Evolutionary conservation across 2,888 invertebrate genomes (phyloP).

Genomic region (Podotricha telesiphe): DNA sequence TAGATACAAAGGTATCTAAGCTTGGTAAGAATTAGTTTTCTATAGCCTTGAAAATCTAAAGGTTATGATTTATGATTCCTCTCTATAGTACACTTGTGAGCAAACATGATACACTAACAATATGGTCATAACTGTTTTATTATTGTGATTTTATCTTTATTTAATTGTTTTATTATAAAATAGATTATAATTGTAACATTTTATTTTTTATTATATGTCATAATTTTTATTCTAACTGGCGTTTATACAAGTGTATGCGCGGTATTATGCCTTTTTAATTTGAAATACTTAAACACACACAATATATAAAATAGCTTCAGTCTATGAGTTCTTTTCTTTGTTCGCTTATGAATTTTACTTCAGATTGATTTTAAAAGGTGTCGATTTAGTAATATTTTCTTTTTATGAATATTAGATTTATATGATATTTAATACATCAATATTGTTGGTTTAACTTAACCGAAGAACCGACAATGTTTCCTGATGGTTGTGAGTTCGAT

Average conservation of each 20-base stretch:
- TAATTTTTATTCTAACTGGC: conserved; percentile 18
- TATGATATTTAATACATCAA: too few species aligned
- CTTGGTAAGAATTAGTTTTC: conserved; percentile 29
- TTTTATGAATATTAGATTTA: too few species aligned
- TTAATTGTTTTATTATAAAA: conserved; percentile 42
- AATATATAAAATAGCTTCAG: not conserved
- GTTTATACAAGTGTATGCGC: not conserved
- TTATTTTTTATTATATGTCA: conserved; percentile 37
- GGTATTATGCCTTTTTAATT: not conserved
- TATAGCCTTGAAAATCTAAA: conserved; percentile 38
- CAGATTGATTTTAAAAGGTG: too few species aligned
- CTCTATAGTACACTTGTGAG: conserved; percentile 31
- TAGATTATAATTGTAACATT: conserved; percentile 34
- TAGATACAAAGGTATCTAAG: not conserved
- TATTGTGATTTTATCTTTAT: conserved; percentile 42
- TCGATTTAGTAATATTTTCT: too few species aligned
- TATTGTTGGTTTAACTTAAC: too few species aligned
- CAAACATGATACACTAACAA: conserved; percentile 34
- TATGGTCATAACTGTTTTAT: conserved; percentile 46
- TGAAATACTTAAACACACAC: not conserved
- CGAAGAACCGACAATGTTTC: too few species aligned
- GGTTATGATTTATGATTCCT: conserved; percentile 40
- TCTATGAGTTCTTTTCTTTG: too few species aligned
- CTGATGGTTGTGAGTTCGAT: too few species aligned
- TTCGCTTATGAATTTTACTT: too few species aligned